These are phyloP conservation scores for Calonectris borealis DNA, from an alignment of 2,113 vertebrate genomes.

Conservation along the genomic window DNA sequence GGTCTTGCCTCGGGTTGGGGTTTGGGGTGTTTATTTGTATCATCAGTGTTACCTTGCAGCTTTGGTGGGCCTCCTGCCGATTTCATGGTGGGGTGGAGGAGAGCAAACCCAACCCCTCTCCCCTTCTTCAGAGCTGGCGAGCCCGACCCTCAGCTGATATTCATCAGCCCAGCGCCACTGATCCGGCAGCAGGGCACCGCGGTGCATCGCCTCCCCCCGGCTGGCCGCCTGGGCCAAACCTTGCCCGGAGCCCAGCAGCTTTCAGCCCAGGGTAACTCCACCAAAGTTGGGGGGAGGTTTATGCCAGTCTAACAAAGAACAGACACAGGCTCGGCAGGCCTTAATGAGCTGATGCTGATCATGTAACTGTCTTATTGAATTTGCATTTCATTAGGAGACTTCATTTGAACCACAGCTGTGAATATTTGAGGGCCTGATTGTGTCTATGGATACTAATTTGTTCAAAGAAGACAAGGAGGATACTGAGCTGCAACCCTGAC, in stretches of 20 bases:
- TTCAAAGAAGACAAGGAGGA: conserved; percentile 54
- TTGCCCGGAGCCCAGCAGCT: neutral
- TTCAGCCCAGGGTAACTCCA: conserved; percentile 27
- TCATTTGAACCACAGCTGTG: conserved; percentile 70
- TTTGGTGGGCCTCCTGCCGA: neutral
- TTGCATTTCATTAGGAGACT: conserved; percentile 69
- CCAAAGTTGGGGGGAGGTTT: conserved; percentile 34
- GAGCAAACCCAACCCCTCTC: neutral
- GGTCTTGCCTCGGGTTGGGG: neutral
- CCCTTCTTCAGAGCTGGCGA: neutral
- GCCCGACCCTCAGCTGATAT: neutral
- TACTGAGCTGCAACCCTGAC: conserved; percentile 27
- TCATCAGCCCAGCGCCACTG: neutral
- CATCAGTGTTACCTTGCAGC: neutral
- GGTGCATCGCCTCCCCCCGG: neutral
- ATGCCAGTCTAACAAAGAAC: conserved; percentile 41
- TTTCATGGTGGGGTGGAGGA: neutral
- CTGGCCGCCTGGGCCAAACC: conserved; percentile 10
- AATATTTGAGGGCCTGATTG: conserved; percentile 61
- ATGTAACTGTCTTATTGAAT: conserved; percentile 71
- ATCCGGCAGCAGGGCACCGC: accelerated
- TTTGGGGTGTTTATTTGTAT: neutral
- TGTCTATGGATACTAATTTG: conserved; percentile 66
- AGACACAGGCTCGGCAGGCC: conserved; percentile 30
- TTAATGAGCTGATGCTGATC: conserved; percentile 69